A percentile compares a stretch with the other conserved stretches of the same genome.
Conservation (phyloP, 2,797 vertebrate genomes). For the Phalanger gymnotis region DNA sequence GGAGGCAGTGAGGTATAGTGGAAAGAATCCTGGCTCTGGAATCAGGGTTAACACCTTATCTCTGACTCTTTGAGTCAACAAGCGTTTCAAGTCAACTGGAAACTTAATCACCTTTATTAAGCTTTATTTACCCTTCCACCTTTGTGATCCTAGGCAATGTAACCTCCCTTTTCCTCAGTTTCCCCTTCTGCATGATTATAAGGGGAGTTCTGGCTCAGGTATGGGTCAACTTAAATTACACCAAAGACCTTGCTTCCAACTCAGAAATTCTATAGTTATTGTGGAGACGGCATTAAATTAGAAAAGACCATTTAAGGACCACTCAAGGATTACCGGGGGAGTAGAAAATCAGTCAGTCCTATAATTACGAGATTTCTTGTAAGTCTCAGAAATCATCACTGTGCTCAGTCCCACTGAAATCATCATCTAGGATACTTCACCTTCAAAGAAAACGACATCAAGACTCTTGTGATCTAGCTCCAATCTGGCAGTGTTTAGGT, state of each 20-base stretch:
- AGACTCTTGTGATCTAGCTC: background rate
- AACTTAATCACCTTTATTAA: background rate
- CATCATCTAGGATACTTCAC: background rate
- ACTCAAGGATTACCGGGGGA: too few relatives aligned
- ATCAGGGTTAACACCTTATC: background rate
- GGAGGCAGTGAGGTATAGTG: background rate
- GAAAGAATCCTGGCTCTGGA: background rate
- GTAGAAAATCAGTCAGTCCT: background rate
- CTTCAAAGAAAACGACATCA: background rate
- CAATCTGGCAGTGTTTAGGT: background rate
- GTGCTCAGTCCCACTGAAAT: background rate
- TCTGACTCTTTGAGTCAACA: background rate
- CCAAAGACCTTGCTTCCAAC: background rate
- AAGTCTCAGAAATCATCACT: background rate
- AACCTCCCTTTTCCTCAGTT: background rate
- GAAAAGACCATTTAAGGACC: background rate
- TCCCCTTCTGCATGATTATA: background rate
- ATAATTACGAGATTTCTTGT: background rate
- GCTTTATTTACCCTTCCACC: background rate
- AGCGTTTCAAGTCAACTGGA: background rate
- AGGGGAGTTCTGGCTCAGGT: background rate
- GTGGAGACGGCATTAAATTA: background rate
- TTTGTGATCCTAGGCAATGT: background rate
- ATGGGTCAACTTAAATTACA: background rate
- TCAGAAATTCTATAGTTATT: background rate